Base-by-base conservation (phyloP, 2,113 vertebrate species). In the Oxygymnocypris stewartii region DNA sequence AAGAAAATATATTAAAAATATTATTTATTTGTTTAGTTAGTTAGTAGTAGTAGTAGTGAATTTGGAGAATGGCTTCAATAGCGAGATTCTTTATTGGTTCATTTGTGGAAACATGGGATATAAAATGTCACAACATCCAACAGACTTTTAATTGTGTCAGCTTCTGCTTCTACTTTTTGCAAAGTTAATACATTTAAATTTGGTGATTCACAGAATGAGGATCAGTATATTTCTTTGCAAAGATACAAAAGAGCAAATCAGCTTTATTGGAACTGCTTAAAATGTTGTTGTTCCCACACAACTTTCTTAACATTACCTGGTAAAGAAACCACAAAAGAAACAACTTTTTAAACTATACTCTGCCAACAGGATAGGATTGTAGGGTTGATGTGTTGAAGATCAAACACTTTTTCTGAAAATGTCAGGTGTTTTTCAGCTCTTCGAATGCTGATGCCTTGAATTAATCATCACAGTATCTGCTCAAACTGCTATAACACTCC, bases 101-200 rank as follows among this genome's bases (percentile, higher is more conserved):
- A 85, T 88, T 44, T 65, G 23, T 76, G 28, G 14, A 76, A 16
- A 75, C 51, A 74, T 57, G 20, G 40, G 44, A 84, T 51, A 88
- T 37, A 79, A 69, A 42, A 73, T 42, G 65, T 79, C 44, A 75
- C 28, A 61, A 42, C 61, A 79, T 65, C 25, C 42, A 82, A 65
- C 28, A 35, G 18, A 31, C 61, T 51, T 69, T 69, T 54, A 54
- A 51, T 31, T 31, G 61, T 42, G 42, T 69, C 84, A 51, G 57
- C 57, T 84, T 76, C 3, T 51, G 10, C 54, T 49, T 11, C 54
- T 20, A 13, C 23, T 2, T 78, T 44, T 51, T 40, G 42, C 42
- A 51, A 12, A 79, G 25, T 6, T 79, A 79, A 61, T 79, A 20
- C 23, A 61, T 61, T 54, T 8, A 42, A 54, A 78, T 40, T 23